phyloP scores from a whole-genome alignment of 2,888 invertebrate genomes.

The Pollenia griseotomentosa region DNA sequence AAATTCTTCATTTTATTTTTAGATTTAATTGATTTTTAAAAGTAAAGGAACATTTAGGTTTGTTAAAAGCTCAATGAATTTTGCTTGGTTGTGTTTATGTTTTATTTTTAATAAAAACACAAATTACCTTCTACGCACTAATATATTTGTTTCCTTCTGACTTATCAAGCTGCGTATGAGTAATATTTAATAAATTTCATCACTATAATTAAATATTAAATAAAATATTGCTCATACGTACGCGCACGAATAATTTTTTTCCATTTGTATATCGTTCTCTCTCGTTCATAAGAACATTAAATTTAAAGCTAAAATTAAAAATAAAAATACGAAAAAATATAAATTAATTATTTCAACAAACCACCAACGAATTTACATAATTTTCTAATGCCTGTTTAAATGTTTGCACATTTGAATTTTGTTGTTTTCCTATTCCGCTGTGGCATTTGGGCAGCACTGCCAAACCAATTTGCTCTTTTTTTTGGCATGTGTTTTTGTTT shows the following conservation, averaged over 20 bases:
- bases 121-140: too few species aligned
- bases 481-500: background rate
- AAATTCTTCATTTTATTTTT: too few species aligned
- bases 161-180: slow-evolving; percentile 27
- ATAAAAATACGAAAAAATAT: too few species aligned
- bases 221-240: slow-evolving; percentile 47
- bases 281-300: too few species aligned
- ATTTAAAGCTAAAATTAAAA: too few species aligned
- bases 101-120: too few species aligned
- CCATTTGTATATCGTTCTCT: too few species aligned
- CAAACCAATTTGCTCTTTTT: background rate
- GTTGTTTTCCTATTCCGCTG: background rate
- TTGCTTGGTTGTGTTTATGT: background rate
- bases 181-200: slow-evolving; percentile 22
- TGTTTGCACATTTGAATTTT: background rate
- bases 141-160: background rate
- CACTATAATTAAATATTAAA: background rate
- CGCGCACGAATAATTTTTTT: background rate
- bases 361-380: too few species aligned
- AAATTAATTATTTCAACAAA: too few species aligned
- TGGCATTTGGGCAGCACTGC: background rate
- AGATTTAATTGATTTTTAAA: too few species aligned
- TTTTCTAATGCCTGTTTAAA: background rate
- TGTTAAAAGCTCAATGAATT: background rate
- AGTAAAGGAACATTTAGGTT: background rate